Evolutionary conservation across 2,888 invertebrate species (phyloP), one percentile per base, ranked within the genome.

Genomic region (Aphodius sticticus): DNA sequence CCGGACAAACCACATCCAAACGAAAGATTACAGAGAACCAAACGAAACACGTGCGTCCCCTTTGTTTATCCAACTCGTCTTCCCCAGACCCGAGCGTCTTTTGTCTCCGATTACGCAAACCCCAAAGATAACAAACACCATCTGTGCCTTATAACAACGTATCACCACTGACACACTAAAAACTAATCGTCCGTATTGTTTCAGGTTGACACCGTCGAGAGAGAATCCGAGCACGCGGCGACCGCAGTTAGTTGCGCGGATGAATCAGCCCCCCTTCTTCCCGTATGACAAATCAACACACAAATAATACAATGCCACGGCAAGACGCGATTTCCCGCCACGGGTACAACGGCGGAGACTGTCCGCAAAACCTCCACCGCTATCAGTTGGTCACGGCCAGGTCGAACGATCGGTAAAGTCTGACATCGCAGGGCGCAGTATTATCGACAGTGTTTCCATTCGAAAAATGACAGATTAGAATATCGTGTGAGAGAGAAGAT

Each of bases 231-330:
- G 71, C 53, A 53, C 53, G 53, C 53, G 53, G 7, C 12, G 53
- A 53, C 53, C 53, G 15, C 35, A 71, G 71, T 16, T 71, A 76
- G 37, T 14, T 76, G 16, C 53, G 37, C 38, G n/a, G 76, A 76
- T 76, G 69, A 76, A 16, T 76, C 76, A 76, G 16, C 9, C 35
- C 71, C 77, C 77, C 77, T 77, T 70, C 77, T 77, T 77, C 70
- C 71, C 37, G 77, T 35, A 70, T 77, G 77, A 77, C 77, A 77
- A 77, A 77, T 77, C 77, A 70, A 37, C 77, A 70, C 38, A 37
- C 35, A 77, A 36, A 77, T 69, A 69, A 77, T 36, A 74, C 74
- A 74, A 74, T 74, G 74, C 35, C 35, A 72, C 78, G 37, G 38
- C 78, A 53, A 53, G 53, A 16, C 71, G 78, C 78, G 37, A 26